These are phyloP conservation scores for Porites cylindrica DNA, from an alignment of 92 coral and sea anemone species.

Conservation along the genomic window DNA sequence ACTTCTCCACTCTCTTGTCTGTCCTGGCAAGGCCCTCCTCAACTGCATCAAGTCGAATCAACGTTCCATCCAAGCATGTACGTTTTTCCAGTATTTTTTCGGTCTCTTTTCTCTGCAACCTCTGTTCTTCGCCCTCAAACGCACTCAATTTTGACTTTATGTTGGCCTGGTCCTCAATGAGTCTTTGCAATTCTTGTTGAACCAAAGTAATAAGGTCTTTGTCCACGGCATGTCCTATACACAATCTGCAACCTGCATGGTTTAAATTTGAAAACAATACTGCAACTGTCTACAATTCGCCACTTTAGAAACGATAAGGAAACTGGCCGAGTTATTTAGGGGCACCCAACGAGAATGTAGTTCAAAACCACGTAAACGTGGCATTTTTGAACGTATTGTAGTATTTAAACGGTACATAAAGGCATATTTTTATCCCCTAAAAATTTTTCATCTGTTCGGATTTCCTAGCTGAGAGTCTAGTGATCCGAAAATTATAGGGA, in stretches of 20 bases:
- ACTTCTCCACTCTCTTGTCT: neutral
- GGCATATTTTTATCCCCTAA: too few relatives aligned
- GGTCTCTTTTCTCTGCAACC: neutral
- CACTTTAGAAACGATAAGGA: too few relatives aligned
- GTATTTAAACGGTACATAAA: too few relatives aligned
- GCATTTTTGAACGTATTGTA: too few relatives aligned
- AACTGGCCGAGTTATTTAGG: too few relatives aligned
- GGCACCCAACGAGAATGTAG: too few relatives aligned
- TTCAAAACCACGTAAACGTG: too few relatives aligned
- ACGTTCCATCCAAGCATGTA: neutral
- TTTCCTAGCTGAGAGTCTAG: too few relatives aligned
- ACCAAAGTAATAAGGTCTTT: slow-evolving; percentile 3
- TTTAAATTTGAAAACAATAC: too few relatives aligned
- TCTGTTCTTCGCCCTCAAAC: neutral
- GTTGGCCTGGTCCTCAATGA: neutral
- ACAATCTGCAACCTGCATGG: neutral
- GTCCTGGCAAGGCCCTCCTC: neutral
- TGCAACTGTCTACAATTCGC: too few relatives aligned
- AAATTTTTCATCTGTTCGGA: too few relatives aligned
- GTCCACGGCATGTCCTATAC: slow-evolving; percentile 21
- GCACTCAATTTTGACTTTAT: neutral
- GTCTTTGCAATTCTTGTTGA: neutral
- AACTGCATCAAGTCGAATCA: neutral
- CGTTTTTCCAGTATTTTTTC: neutral
- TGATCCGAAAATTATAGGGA: too few relatives aligned